Evolutionary conservation across 2,113 vertebrate species (phyloP), one percentile per base, ranked within the genome.

Genomic region (Herpetotheres cachinnans): DNA sequence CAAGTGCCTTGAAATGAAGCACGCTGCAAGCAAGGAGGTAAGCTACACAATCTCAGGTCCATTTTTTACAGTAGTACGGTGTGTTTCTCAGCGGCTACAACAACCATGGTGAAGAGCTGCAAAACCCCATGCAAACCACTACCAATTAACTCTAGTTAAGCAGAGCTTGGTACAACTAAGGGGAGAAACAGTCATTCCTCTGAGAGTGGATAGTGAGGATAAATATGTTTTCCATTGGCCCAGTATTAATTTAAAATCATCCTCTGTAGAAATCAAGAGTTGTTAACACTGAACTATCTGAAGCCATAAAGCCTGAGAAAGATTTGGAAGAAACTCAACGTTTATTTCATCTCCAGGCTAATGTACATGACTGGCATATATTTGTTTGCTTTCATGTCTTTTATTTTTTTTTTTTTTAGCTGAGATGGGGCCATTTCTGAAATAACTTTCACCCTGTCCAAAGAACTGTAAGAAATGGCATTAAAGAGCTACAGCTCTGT

Each of bases 1-100:
- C 84, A 90, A 95, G 96, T 85, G 94, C 90, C 91, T 96, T 91
- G 92, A 70, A 20, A 12, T 4, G 62, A 89, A 95, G 93, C 86
- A n/a, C 3, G 15, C 29, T n/a, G 80, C 78, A 61, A 95, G 95
- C 90, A 34, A 76, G 9, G 72, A 54, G 85, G 61, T 13, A 36
- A 90, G 59, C 85, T 49, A 12, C 30, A 16, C 22, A 13, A 40
- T 7, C 74, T 49, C 70, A 85, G 87, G 78, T 19, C 49, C 70
- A 24, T 2, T 21, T 2, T 21, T 32, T 38, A 9, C 65, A 77
- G 63, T 17, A 8, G 32, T 6, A 77, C 38, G n/a, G 49, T 0
- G 10, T 3, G 27, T 10, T 65, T 5, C 6, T 0, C 76, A 74
- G 77, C 38, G 3, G 15, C 76, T 21, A 24, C 47, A 22, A 18